These are phyloP conservation scores for Nanorana parkeri DNA, from an alignment of 2,113 vertebrate species.

Conservation along the genomic window DNA sequence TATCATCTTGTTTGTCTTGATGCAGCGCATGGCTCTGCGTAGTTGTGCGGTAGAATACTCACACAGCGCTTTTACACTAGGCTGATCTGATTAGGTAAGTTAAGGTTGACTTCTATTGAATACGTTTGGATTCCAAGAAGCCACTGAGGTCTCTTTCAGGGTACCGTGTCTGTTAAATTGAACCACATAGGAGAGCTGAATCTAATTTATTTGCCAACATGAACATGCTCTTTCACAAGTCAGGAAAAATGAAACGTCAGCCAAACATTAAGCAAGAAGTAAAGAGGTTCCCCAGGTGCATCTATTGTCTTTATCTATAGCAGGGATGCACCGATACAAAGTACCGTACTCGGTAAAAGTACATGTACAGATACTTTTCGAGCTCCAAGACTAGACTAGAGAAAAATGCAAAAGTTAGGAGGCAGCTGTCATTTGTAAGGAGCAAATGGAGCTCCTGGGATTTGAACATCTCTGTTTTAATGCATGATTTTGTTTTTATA, in stretches of 20 bases:
- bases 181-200: not conserved
- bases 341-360: too few relatives aligned
- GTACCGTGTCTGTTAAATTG: constrained; percentile 24
- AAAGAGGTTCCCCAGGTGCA: not conserved
- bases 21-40: constrained; percentile 59
- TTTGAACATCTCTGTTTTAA: too few relatives aligned
- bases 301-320: too few relatives aligned
- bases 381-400: too few relatives aligned
- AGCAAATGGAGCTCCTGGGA: too few relatives aligned
- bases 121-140: constrained; percentile 43
- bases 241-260: not conserved
- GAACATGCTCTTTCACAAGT: constrained; percentile 3
- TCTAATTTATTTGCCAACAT: constrained; percentile 16
- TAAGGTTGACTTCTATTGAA: constrained; percentile 54
- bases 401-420: too few relatives aligned
- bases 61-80: constrained; percentile 59
- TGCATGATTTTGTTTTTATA: too few relatives aligned
- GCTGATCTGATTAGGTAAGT: constrained; percentile 62
- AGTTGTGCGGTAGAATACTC: constrained; percentile 24
- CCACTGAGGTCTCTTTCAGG: constrained; percentile 37
- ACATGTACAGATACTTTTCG: too few relatives aligned
- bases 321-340: too few relatives aligned
- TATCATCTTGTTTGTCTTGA: constrained; percentile 55
- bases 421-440: too few relatives aligned
- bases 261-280: not conserved